Base-by-base conservation (phyloP, 2,113 vertebrate genomes). In the Equus przewalskii region DNA sequence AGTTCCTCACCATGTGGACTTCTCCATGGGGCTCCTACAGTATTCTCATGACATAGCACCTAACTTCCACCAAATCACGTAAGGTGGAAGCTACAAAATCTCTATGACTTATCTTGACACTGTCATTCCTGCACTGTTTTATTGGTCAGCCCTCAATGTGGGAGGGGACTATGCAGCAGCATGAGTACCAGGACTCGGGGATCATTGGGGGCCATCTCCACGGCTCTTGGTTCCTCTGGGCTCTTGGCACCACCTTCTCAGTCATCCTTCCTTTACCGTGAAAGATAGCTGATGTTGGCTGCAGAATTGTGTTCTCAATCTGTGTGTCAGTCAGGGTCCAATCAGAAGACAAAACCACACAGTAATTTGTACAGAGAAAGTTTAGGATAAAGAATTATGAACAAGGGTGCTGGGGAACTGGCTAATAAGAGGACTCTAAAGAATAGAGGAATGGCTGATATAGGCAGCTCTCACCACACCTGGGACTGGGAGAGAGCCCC, bases 31-130 rank as follows among this genome's bases (percentile, higher is more conserved):
- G 64, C 49, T 41, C 46, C 75, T 36, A 11, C 1, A 2, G 4
- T 5, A 6, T 62, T 44, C 58, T 13, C 15, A 4, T 49, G 70
- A 51, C n/a, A 26, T 8, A 36, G 58, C 22, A 19, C 87, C 44
- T 62, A 46, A 4, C 15, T 18, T 65, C 44, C 30, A 7, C 6
- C 73, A 36, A 21, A 60, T 8, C 78, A 33, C 6, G 19, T 41
- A 14, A 26, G 67, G 67, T 1, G 22, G 54, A 41, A 75, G 6
- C 33, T 60, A 36, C 22, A 7, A 8, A 83, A 21, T 22, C 60
- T 58, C n/a, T 12, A 0, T 6, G 64, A 44, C 44, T 54, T 6
- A 7, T 0, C 10, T 33, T 15, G 5, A 46, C 3, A 2, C 4
- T 28, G 58, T 65, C 58, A 10, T 83, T 10, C 64, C 26, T 51